Evolutionary conservation across 2,888 invertebrate genomes (phyloP).

Genomic region (Phymatocera aterrima): DNA sequence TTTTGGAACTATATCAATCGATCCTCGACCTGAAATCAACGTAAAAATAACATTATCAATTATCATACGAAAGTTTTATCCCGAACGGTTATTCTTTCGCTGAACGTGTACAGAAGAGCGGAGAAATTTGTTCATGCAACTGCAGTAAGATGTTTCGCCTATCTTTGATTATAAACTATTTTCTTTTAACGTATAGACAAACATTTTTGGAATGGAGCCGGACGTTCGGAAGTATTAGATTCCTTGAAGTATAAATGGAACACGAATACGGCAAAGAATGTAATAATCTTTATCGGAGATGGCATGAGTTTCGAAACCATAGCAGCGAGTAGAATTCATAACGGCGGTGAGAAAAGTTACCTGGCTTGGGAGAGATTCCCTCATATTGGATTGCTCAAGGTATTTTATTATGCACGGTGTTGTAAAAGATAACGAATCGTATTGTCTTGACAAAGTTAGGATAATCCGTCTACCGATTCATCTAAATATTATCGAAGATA

Average conservation of each 20-base stretch:
- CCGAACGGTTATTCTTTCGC: not conserved
- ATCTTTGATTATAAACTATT: no score
- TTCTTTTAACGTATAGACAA: slow-evolving; percentile 60
- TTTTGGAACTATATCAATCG: not conserved
- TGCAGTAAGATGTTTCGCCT: no score
- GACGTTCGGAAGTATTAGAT: slow-evolving; percentile 75
- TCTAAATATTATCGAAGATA: no score
- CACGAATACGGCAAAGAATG: slow-evolving; percentile 84
- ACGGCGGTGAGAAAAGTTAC: slow-evolving; percentile 84
- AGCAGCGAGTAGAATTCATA: slow-evolving; percentile 88
- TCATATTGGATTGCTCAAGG: slow-evolving; percentile 90
- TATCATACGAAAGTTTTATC: not conserved
- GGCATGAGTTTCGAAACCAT: slow-evolving; percentile 94
- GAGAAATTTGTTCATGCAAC: not conserved
- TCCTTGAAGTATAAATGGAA: slow-evolving; percentile 80
- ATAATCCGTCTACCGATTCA: no score
- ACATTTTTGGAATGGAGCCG: slow-evolving; percentile 73
- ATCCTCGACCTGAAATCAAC: not conserved
- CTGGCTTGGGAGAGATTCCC: slow-evolving; percentile 90
- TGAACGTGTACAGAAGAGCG: not conserved
- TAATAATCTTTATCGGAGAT: slow-evolving; percentile 92
- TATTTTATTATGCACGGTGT: no score
- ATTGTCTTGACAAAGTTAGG: no score
- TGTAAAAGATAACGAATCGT: no score
- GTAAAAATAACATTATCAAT: not conserved